Conservation (phyloP, 2,797 vertebrate species). For the Merluccius polli region DNA sequence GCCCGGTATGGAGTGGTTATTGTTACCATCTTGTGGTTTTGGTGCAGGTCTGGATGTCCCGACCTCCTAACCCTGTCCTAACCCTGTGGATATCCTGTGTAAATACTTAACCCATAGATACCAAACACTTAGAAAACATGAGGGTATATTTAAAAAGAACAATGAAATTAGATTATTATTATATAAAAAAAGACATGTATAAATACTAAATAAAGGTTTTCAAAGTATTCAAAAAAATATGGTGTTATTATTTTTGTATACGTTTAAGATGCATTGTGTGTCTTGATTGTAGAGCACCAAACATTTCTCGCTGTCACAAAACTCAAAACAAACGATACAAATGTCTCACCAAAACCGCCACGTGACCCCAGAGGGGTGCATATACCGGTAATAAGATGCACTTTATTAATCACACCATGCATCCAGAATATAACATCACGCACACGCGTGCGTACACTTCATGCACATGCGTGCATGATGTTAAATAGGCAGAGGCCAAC, state of each 20-base stretch:
- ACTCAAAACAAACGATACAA: no score
- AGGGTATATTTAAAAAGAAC: slow-evolving; percentile 39
- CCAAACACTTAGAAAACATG: slow-evolving; percentile 49
- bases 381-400: no score
- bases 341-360: no score
- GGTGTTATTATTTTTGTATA: not conserved
- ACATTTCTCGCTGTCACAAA: no score
- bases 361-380: no score
- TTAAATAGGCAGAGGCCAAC: not conserved
- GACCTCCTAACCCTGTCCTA: slow-evolving; percentile 31
- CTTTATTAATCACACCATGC: not conserved
- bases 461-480: no score
- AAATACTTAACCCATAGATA: slow-evolving; percentile 65
- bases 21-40: not conserved
- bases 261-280: not conserved
- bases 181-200: slow-evolving; percentile 20
- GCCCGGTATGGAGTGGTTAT: slow-evolving; percentile 33
- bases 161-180: slow-evolving; percentile 49
- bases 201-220: slow-evolving; percentile 74
- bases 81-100: slow-evolving; percentile 54
- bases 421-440: not conserved
- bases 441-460: no score
- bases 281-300: not conserved
- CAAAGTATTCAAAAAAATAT: slow-evolving; percentile 52
- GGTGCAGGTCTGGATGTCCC: slow-evolving; percentile 40